Evolutionary conservation across 1,140 invertebrate species (phyloP), one percentile per base, ranked within the genome.

Genomic region (Probaryconus sp.): DNA sequence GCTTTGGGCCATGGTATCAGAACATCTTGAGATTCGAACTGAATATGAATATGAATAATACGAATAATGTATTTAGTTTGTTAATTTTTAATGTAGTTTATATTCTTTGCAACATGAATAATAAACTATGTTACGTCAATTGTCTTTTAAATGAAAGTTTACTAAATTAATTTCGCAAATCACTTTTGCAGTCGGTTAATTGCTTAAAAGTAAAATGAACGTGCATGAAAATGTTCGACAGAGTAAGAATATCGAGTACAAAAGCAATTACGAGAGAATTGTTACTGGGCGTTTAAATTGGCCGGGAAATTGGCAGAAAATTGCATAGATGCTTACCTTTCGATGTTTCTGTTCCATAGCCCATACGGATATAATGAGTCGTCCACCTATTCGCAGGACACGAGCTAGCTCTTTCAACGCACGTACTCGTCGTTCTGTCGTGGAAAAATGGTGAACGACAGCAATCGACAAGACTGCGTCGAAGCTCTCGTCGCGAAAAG

Each of bases 301-400:
- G n/a, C 14, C 6, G 20, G 10, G 5, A 20, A 35, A 14, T 24
- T 35, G 10, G 1, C 2, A 3, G 21, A 16, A 28, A 53, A 40
- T 5, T 47, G 9, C 1, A 13, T 9, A 9, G 3, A n/a, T 21
- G 14, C 2, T 47, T 71, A 86, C 85, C 79, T 94, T 95, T 73
- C 95, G 88, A 80, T 97, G 94, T 48, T 93, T 91, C 80, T 98
- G 97, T 86, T 99, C 97, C 93, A 98, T 96, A 7, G 97, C 95
- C 97, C 97, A 98, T 0, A 98, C 97, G 9, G 95, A 97, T 63
- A 98, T 95, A 65, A 98, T 92, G n/a, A 98, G 90, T 43, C 93
- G 88, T 2, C 97, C 97, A 0, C 97, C 97, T 50, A 97, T 96
- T 56, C 94, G 88, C 2, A 98, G 89, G 20, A 98, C 93, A 30